Conservation (phyloP, 2,113 vertebrate genomes). For the Perca flavescens region DNA sequence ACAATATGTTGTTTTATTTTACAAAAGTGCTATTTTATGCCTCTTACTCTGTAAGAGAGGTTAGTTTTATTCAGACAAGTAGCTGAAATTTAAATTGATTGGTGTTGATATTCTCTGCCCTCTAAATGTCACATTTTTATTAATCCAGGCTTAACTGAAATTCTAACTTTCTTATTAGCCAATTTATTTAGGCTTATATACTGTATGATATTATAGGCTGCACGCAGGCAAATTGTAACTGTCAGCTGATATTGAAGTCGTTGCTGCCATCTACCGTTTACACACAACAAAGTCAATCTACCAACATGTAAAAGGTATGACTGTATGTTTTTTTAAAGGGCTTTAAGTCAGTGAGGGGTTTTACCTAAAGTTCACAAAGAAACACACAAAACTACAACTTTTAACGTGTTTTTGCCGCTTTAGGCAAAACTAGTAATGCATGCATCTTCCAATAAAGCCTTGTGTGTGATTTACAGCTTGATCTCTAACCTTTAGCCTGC, state of each 20-base stretch:
- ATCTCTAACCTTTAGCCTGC: neutral
- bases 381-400: neutral
- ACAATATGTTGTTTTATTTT: neutral
- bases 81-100: neutral
- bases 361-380: neutral
- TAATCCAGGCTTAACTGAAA: neutral
- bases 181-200: neutral
- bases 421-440: too few species aligned
- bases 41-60: neutral
- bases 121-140: neutral
- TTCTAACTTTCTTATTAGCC: neutral
- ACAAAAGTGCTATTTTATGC: neutral
- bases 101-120: too few species aligned
- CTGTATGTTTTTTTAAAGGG: neutral
- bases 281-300: neutral
- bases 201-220: neutral
- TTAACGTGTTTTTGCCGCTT: neutral
- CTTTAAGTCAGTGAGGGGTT: neutral
- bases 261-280: slow-evolving; percentile 40
- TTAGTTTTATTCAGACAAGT: neutral
- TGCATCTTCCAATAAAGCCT: too few species aligned
- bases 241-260: neutral
- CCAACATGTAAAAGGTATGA: neutral
- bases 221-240: neutral
- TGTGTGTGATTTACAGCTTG: neutral